A percentile compares a stretch with the other conserved stretches of the same genome.
Conservation (phyloP, 2,113 vertebrate genomes). For the Mirounga angustirostris region DNA sequence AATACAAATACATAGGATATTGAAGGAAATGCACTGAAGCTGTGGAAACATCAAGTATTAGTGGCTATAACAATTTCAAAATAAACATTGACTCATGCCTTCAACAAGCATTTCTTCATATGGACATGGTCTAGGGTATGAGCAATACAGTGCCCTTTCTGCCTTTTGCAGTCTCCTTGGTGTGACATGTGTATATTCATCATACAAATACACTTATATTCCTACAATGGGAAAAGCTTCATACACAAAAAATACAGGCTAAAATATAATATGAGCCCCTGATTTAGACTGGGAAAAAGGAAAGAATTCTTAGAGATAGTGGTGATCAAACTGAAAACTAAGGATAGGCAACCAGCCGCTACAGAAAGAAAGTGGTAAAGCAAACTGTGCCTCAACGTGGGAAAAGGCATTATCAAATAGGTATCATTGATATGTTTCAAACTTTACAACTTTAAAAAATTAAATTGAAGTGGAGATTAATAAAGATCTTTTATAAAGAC, state of each 20-base stretch:
- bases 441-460: not conserved
- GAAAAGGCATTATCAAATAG: not conserved
- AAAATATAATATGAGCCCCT: not conserved
- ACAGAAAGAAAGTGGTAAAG: not conserved
- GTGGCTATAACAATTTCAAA: not conserved
- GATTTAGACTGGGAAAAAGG: not conserved
- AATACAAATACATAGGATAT: not conserved
- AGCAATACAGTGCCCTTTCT: not conserved
- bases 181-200: not conserved
- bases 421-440: not conserved
- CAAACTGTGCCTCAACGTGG: not conserved
- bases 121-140: fast-evolving
- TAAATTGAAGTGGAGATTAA: conserved; percentile 3
- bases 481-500: not conserved
- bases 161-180: not conserved
- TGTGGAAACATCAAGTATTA: not conserved
- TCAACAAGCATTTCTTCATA: not conserved
- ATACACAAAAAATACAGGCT: not conserved
- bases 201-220: not conserved
- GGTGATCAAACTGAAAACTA: not conserved
- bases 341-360: not conserved
- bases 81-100: not conserved
- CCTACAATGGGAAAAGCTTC: not conserved
- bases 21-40: not conserved
- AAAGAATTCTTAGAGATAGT: not conserved